Evolutionary conservation across 2,113 vertebrate species (phyloP).

Genomic region (Sander vitreus): DNA sequence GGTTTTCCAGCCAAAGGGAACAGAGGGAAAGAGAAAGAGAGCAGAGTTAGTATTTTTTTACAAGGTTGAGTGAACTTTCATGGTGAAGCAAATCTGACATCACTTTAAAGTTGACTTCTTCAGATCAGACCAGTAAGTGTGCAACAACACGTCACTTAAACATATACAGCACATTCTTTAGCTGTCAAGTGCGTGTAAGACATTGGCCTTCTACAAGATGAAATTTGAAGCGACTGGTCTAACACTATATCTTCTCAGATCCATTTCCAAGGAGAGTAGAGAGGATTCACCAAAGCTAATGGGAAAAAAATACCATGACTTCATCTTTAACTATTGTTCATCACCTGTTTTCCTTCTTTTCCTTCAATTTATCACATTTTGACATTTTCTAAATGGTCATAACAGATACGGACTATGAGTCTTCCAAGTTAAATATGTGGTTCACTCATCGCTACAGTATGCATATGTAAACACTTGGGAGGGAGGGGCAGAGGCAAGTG

Average conservation of each 20-base stretch:
- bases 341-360: constrained; percentile 37
- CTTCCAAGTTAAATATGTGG: constrained; percentile 65
- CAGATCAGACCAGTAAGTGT: background rate
- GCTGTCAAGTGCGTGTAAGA: constrained; percentile 45
- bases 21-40: constrained; percentile 23
- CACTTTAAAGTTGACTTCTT: constrained; percentile 27
- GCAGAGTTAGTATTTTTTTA: constrained; percentile 51
- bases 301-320: constrained; percentile 46
- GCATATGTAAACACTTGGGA: constrained; percentile 34
- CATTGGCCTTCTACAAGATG: constrained; percentile 35
- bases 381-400: constrained; percentile 36
- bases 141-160: constrained; percentile 50
- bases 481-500: constrained; percentile 5
- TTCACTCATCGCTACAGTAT: constrained; percentile 34
- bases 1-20: constrained; percentile 49
- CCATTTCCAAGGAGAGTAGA: constrained; percentile 41
- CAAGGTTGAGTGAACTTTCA: constrained; percentile 37
- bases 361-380: constrained; percentile 36
- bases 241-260: constrained; percentile 39
- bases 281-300: constrained; percentile 46
- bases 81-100: constrained; percentile 36
- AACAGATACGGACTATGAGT: constrained; percentile 38
- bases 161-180: constrained; percentile 43
- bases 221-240: constrained; percentile 45
- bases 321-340: constrained; percentile 25